These are phyloP conservation scores for Nerophis ophidion DNA, from an alignment of 2,113 vertebrate species.

Conservation along the genomic window DNA sequence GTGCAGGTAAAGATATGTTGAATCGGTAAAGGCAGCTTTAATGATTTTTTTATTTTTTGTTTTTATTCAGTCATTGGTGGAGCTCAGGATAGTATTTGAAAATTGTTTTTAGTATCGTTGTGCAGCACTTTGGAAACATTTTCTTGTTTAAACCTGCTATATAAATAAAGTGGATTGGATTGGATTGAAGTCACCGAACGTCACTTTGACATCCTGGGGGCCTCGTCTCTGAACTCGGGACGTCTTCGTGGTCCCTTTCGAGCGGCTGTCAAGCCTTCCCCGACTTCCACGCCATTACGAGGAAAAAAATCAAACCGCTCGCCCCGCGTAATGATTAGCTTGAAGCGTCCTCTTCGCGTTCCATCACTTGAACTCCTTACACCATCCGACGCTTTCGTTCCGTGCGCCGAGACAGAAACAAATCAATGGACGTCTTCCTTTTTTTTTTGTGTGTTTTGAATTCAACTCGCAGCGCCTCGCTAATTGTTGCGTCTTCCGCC, in stretches of 20 bases:
- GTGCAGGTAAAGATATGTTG: no score
- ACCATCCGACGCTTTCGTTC: constrained; percentile 30
- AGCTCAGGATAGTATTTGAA: no score
- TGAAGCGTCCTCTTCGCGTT: constrained; percentile 15
- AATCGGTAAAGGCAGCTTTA: no score
- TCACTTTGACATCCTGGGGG: no score
- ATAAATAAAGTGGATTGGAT: no score
- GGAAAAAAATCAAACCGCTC: constrained; percentile 43
- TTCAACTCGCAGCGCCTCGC: constrained; percentile 65
- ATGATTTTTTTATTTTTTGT: no score
- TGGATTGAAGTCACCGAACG: no score
- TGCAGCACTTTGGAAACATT: no score
- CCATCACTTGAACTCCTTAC: constrained; percentile 29
- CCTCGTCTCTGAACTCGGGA: no score
- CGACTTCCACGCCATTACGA: constrained; percentile 31
- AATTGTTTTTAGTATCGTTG: no score
- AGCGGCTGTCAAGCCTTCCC: constrained; percentile 20
- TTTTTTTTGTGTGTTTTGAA: constrained; percentile 65
- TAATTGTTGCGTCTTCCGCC: constrained; percentile 60
- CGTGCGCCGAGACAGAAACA: constrained; percentile 38
- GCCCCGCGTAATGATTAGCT: constrained; percentile 20
- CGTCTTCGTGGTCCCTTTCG: background rate
- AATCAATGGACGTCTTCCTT: constrained; percentile 57
- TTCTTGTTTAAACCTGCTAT: no score
- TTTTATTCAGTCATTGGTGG: no score